Conservation (phyloP, 2,113 vertebrate species). For the Poicephalus meyeri region DNA sequence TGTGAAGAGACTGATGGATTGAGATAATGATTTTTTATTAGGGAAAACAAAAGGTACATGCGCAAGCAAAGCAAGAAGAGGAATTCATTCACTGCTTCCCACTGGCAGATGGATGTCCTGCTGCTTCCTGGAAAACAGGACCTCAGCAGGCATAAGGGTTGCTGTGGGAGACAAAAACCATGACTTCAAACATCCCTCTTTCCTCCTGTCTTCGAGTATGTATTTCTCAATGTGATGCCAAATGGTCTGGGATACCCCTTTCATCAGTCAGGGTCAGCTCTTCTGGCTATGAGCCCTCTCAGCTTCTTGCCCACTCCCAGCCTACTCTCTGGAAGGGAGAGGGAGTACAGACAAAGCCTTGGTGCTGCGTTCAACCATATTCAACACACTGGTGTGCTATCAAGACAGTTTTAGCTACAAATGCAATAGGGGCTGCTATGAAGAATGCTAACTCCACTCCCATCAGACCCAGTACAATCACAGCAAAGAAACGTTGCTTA, state of each 20-base stretch:
- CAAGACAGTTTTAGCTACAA: background rate
- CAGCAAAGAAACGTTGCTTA: background rate
- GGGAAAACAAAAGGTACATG: background rate
- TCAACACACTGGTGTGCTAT: background rate
- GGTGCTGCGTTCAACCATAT: background rate
- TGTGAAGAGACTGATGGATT: background rate
- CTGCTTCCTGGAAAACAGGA: background rate
- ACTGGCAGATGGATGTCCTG: background rate
- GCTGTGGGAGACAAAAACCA: background rate
- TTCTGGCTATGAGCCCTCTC: background rate
- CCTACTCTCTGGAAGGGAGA: fast-evolving
- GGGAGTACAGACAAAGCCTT: background rate
- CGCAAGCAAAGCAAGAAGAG: background rate
- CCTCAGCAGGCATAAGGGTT: background rate
- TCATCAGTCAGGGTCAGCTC: background rate
- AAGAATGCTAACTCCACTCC: background rate
- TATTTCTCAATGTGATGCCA: background rate
- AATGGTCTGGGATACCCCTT: background rate
- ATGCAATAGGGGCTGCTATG: background rate
- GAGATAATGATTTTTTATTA: background rate
- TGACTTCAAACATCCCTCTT: background rate
- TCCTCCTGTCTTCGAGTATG: background rate
- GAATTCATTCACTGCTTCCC: background rate
- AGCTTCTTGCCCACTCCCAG: background rate
- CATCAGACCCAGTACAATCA: background rate